Conservation (phyloP, 1,140 invertebrate genomes). For the Pseudoatta argentina region DNA sequence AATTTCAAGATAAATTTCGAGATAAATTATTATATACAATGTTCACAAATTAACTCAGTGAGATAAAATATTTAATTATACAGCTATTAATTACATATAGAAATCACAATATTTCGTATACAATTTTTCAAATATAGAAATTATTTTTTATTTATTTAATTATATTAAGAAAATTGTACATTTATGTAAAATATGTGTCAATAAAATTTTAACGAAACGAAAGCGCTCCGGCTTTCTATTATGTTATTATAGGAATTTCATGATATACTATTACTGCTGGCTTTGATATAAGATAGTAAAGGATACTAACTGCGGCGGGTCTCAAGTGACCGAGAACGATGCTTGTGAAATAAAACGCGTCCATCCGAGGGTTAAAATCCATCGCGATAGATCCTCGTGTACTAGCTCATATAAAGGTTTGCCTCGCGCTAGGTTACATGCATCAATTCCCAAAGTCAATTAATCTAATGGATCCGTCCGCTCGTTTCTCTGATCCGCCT, state of each 20-base stretch:
- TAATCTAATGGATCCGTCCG: constrained; percentile 75
- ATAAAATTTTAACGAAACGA: constrained; percentile 14
- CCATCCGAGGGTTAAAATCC: constrained; percentile 24
- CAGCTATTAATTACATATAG: background rate
- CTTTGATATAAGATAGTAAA: constrained; percentile 2
- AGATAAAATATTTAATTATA: background rate
- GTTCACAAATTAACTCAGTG: background rate
- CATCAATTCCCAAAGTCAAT: constrained; percentile 72
- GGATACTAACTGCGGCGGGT: background rate
- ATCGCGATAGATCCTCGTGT: constrained; percentile 27
- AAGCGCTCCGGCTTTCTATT: background rate
- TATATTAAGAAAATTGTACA: background rate
- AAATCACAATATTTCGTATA: background rate
- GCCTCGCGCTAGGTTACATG: constrained; percentile 36
- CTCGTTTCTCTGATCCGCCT: constrained; percentile 43
- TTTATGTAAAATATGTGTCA: background rate
- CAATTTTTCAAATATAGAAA: background rate
- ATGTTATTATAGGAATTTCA: background rate
- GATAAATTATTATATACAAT: too few species aligned
- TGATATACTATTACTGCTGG: background rate
- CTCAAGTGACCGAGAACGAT: constrained; percentile 15
- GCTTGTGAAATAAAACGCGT: constrained; percentile 38
- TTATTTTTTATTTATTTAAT: background rate
- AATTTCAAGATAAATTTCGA: background rate
- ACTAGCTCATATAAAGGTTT: constrained; percentile 8